Evolutionary conservation across 2,888 invertebrate genomes (phyloP), one percentile per base, ranked within the genome.

Genomic region (Sesia apiformis): DNA sequence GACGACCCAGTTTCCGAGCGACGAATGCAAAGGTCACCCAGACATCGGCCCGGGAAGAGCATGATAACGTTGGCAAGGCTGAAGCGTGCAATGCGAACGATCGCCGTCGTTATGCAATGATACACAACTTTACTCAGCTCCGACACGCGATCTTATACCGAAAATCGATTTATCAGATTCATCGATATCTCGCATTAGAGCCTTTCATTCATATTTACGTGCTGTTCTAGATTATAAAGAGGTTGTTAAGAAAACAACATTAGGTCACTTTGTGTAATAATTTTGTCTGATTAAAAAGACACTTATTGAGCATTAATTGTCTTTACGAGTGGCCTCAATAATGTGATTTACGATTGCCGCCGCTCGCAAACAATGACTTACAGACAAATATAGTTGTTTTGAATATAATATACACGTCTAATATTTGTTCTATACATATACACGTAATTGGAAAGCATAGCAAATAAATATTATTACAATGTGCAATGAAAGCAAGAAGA

Each of bases 31-130:
- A 86, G 85, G 84, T 86, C 84, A 77, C 73, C 67, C 75, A 80
- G 75, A 74, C 84, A 76, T 74, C 77, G 74, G 76, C 74, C 78
- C 84, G 84, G 85, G 85, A 85, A 85, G 78, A 73, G 70, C 55
- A 58, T 74, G 84, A 82, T 84, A 84, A 78, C 80, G 75, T 66
- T 75, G 72, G 77, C 84, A 84, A 84, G 81, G 83, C 81, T 81
- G 74, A 63, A 63, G 69, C 64, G 61, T 70, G 69, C 76, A 74
- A 4, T 70, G 74, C 71, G 59, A 72, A 66, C 69, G 63, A 64
- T 70, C 60, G 67, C 64, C 64, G 62, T 60, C 57, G 65, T 78
- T 78, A 78, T 72, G 79, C 70, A 71, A 69, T 63, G 69, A 72
- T 66, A 63, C 63, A 66, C 61, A 67, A 58, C 60, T 59, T 55